Conservation (phyloP, 2,888 invertebrate species). For the Hirtodrosophila trivittata region DNA sequence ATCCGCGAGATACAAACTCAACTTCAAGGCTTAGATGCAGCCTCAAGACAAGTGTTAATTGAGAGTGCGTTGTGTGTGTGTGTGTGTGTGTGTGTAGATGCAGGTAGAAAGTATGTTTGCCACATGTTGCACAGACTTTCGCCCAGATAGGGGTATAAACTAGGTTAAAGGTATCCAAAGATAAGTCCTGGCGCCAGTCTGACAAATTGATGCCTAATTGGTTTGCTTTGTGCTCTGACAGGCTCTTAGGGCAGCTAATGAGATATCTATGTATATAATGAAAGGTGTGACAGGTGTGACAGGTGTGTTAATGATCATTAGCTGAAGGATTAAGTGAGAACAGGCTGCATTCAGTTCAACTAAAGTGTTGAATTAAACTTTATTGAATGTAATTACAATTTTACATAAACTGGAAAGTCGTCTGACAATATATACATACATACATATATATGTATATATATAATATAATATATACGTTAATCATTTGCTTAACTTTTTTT, state of each 20-base stretch:
- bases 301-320: slow-evolving; percentile 10
- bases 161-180: slow-evolving; percentile 31
- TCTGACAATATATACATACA: slow-evolving; percentile 59
- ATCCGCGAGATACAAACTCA: slow-evolving; percentile 15
- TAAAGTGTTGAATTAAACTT: slow-evolving; percentile 81
- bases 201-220: slow-evolving; percentile 73
- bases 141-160: too few relatives aligned
- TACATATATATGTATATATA: slow-evolving; percentile 56
- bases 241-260: background rate
- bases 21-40: slow-evolving; percentile 22
- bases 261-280: slow-evolving; percentile 1
- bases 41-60: slow-evolving; percentile 49
- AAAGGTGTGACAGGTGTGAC: slow-evolving; percentile 38
- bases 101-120: slow-evolving; percentile 43
- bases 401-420: slow-evolving; percentile 81
- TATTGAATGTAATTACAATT: slow-evolving; percentile 80
- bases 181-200: slow-evolving; percentile 66
- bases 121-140: slow-evolving; percentile 36
- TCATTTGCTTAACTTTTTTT: slow-evolving; percentile 23
- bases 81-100: background rate
- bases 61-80: too few relatives aligned
- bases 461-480: slow-evolving; percentile 40
- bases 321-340: background rate
- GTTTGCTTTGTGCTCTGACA: slow-evolving; percentile 28
- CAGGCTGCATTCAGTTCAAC: slow-evolving; percentile 49